phyloP scores from a whole-genome alignment of 2,113 vertebrate species.

The Grallaria varia region DNA sequence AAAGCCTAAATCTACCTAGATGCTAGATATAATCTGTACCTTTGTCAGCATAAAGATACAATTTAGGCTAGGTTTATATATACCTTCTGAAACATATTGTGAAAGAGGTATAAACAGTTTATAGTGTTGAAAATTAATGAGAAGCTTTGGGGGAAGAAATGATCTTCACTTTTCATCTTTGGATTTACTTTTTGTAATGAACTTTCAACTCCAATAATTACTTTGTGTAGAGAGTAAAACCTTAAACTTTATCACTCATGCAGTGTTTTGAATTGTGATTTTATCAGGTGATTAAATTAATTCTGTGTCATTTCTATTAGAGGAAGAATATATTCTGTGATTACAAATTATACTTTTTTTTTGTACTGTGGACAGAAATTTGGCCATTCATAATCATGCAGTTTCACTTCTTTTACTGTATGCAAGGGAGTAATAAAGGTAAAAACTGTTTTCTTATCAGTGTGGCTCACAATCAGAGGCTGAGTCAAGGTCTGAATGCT shows the following conservation, averaged over 20 bases:
- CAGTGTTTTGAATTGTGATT: constrained; percentile 50
- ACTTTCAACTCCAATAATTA: constrained; percentile 53
- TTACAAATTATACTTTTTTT: neutral
- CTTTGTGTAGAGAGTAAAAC: constrained; percentile 55
- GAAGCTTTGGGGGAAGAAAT: neutral
- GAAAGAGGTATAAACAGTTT: constrained; percentile 6
- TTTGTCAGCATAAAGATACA: neutral
- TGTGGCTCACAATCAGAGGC: neutral
- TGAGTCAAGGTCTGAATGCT: neutral
- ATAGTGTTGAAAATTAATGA: constrained; percentile 23
- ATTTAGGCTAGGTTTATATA: neutral
- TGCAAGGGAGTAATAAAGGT: neutral
- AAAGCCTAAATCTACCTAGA: neutral
- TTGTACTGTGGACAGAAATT: neutral
- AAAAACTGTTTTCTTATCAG: neutral
- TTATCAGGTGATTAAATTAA: constrained; percentile 47
- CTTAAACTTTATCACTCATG: constrained; percentile 53
- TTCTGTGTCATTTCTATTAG: constrained; percentile 51
- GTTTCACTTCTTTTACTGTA: neutral
- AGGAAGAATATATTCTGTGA: constrained; percentile 12
- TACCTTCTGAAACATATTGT: neutral
- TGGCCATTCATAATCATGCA: neutral
- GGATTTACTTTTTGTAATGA: constrained; percentile 45
- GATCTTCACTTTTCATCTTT: neutral
- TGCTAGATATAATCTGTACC: neutral